Evolutionary conservation across 2,888 invertebrate species (phyloP).

Genomic region (Microplitis deprimator): DNA sequence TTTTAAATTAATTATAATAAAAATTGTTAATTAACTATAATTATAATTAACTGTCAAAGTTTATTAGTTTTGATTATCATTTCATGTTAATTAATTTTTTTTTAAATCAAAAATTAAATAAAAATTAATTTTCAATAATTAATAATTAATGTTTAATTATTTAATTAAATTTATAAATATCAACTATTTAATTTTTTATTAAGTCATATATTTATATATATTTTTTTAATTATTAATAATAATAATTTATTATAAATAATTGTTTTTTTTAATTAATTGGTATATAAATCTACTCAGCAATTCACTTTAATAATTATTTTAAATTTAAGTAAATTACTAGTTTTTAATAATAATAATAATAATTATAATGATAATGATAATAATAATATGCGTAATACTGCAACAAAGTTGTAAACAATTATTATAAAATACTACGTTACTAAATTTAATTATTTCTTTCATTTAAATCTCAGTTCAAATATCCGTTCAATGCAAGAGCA

Average conservation of each 20-base stretch:
- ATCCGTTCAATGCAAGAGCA: constrained; percentile 35
- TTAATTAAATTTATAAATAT: not conserved
- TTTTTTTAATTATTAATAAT: not conserved
- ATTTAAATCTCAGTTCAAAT: constrained; percentile 22
- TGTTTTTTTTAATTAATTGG: too few species aligned
- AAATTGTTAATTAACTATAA: too few species aligned
- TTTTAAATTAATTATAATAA: too few species aligned
- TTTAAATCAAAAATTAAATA: too few species aligned
- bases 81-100: not conserved
- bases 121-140: constrained; percentile 35
- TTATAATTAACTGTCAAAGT: constrained; percentile 25
- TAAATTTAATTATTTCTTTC: constrained; percentile 17
- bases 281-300: not conserved
- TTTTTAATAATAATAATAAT: not conserved
- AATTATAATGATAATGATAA: constrained; percentile 21
- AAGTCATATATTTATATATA: constrained; percentile 3
- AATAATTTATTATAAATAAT: not conserved
- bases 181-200: not conserved
- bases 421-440: constrained; percentile 51
- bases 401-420: constrained; percentile 52
- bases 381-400: constrained; percentile 51
- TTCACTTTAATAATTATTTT: constrained; percentile 40
- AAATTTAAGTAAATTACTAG: constrained; percentile 30
- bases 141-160: not conserved
- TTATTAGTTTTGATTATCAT: constrained; percentile 43